Evolutionary conservation across 2,113 vertebrate species (phyloP).

Genomic region (Bujurquina vittata): DNA sequence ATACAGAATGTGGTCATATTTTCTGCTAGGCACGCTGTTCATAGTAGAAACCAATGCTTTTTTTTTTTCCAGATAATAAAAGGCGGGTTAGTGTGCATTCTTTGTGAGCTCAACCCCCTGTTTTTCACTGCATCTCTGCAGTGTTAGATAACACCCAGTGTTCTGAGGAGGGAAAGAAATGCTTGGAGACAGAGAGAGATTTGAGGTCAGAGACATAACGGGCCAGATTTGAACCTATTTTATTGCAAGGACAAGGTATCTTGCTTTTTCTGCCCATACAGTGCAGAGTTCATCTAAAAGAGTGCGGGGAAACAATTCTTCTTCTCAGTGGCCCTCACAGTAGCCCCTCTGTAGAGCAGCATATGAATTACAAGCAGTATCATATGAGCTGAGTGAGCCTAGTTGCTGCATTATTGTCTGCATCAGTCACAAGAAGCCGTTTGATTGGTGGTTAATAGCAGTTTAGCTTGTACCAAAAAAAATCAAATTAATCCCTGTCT

Average conservation of each 20-base stretch:
- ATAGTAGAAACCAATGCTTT: not conserved
- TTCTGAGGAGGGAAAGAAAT: not conserved
- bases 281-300: slow-evolving; percentile 5
- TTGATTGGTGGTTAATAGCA: not conserved
- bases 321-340: not conserved
- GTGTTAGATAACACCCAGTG: slow-evolving; percentile 15
- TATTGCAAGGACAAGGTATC: not conserved
- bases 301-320: not conserved
- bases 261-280: not conserved
- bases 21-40: not conserved
- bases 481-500: not conserved
- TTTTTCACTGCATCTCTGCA: not conserved
- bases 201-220: not conserved
- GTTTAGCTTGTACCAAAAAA: not conserved
- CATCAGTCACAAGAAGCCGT: not conserved
- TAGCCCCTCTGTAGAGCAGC: not conserved
- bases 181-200: not conserved
- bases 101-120: not conserved
- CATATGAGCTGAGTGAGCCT: not conserved
- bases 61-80: slow-evolving; percentile 1
- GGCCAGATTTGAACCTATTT: slow-evolving; percentile 19
- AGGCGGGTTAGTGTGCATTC: not conserved
- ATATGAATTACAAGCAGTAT: not conserved
- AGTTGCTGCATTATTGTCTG: not conserved
- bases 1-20: not conserved